A percentile compares a stretch with the other conserved stretches of the same genome.
These are phyloP conservation scores for Macrosteles quadrilineatus DNA, from an alignment of 1,140 invertebrate species.

Conservation along the genomic window DNA sequence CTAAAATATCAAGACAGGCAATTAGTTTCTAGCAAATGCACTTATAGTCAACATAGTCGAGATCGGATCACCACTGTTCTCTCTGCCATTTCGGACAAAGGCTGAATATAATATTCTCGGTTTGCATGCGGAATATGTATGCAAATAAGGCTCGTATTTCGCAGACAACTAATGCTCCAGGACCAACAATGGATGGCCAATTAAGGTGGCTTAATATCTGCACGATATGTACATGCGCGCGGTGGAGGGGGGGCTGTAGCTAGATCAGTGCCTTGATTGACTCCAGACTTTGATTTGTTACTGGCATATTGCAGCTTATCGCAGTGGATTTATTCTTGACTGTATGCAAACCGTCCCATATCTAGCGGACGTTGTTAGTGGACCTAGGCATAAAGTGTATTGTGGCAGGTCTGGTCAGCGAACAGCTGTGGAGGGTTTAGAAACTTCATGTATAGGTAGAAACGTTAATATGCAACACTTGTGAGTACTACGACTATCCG, in stretches of 20 bases:
- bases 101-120: slow-evolving; percentile 17
- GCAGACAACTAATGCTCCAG: not conserved
- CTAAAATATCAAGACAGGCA: too few species aligned
- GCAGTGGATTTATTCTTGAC: not conserved
- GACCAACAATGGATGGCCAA: slow-evolving; percentile 3
- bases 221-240: not conserved
- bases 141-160: slow-evolving; percentile 5
- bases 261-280: not conserved
- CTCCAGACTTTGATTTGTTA: slow-evolving; percentile 5
- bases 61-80: not conserved
- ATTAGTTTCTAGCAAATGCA: too few species aligned
- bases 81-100: not conserved
- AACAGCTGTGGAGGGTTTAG: too few species aligned
- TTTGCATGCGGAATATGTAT: not conserved
- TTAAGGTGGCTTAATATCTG: slow-evolving; percentile 13
- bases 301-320: slow-evolving; percentile 14
- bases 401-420: too few species aligned
- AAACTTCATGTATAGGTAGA: too few species aligned
- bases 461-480: too few species aligned
- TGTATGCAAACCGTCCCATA: slow-evolving; percentile 6
- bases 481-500: too few species aligned
- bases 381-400: too few species aligned
- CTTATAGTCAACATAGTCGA: too few species aligned
- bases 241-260: not conserved
- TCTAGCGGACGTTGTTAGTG: slow-evolving; percentile 5